These are phyloP conservation scores for Spialia ferax DNA, from an alignment of 2,888 invertebrate genomes.

Conservation along the genomic window DNA sequence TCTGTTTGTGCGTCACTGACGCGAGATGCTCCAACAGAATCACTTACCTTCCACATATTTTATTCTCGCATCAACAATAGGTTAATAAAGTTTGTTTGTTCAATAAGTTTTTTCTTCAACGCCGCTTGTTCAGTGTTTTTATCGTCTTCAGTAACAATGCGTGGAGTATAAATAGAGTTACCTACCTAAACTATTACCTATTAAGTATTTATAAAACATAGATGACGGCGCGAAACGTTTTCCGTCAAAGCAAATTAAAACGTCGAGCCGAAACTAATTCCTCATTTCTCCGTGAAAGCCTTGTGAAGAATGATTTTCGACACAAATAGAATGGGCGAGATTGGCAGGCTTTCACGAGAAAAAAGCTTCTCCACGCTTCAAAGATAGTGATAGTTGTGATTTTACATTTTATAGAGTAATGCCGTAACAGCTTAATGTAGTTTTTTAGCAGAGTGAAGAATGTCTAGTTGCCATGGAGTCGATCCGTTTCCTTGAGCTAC, in stretches of 20 bases:
- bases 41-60: not conserved
- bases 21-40: not conserved
- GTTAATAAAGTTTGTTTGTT: not conserved
- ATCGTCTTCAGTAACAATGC: not conserved
- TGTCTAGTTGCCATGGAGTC: no score
- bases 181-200: no score
- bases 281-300: not conserved
- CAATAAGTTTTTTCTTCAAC: not conserved
- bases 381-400: not conserved
- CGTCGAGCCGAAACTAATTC: constrained; percentile 3
- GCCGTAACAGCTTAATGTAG: not conserved
- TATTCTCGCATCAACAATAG: not conserved
- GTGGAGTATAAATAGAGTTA: not conserved
- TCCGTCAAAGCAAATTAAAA: constrained; percentile 1
- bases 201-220: not conserved
- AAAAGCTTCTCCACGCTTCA: constrained; percentile 4
- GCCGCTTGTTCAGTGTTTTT: not conserved
- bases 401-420: not conserved
- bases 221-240: not conserved
- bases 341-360: constrained; percentile 2
- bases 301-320: not conserved
- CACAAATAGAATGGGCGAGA: not conserved
- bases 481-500: no score
- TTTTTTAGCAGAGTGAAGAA: not conserved
- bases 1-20: constrained; percentile 19